phyloP scores from a whole-genome alignment of 2,888 invertebrate genomes.

The Hyles lineata region DNA sequence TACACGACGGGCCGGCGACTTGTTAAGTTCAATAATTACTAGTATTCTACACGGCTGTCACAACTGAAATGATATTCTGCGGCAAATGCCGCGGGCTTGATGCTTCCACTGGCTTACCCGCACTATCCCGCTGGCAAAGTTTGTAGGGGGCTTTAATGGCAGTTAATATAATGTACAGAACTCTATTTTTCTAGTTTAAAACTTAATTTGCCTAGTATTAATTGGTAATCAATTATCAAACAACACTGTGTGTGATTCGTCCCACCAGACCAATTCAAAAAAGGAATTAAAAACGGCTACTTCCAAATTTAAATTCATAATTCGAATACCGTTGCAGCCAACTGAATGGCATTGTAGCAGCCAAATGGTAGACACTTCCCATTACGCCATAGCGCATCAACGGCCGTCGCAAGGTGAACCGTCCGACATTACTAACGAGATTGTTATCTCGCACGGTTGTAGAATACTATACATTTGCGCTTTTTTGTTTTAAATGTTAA shows the following conservation, averaged over 20 bases:
- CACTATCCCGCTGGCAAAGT: too few species aligned
- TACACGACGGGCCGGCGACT: too few species aligned
- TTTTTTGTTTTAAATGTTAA: background rate
- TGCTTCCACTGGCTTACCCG: too few species aligned
- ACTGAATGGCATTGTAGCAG: background rate
- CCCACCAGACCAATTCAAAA: background rate
- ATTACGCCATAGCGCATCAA: slow-evolving; percentile 15
- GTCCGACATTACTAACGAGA: background rate
- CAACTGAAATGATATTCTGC: too few species aligned
- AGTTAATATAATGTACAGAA: too few species aligned
- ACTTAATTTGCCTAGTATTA: too few species aligned
- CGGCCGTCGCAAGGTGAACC: background rate
- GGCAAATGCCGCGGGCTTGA: too few species aligned
- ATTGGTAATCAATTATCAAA: background rate
- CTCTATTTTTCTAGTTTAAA: too few species aligned
- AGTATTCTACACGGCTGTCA: too few species aligned
- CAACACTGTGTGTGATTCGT: background rate
- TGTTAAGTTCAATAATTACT: too few species aligned
- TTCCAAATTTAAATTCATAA: background rate
- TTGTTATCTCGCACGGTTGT: background rate
- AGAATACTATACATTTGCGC: background rate
- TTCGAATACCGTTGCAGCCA: background rate
- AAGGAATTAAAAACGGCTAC: background rate
- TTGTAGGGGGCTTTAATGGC: too few species aligned
- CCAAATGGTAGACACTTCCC: slow-evolving; percentile 10